Evolutionary conservation across 2,888 invertebrate genomes (phyloP).

Genomic region (Amblyjoppa proteus): DNA sequence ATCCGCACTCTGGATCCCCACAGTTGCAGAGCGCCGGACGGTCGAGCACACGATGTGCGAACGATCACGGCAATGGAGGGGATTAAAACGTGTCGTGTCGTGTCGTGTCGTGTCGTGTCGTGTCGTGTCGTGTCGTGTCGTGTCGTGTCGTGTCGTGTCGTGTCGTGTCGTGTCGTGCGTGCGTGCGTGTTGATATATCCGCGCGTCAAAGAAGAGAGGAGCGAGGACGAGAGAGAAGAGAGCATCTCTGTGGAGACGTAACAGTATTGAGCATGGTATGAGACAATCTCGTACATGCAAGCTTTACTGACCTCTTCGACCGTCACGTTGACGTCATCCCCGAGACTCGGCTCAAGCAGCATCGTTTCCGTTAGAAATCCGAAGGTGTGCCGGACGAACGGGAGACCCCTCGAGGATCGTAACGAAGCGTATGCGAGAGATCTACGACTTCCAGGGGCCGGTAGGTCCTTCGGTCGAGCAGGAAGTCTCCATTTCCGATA

Average conservation of each 20-base stretch:
- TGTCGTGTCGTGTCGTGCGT: no score
- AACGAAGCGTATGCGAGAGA: conserved; percentile 30
- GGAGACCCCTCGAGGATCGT: conserved; percentile 25
- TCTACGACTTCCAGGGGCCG: conserved; percentile 33
- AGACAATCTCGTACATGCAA: conserved; percentile 58
- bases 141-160: conserved; percentile 44
- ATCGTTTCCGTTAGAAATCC: conserved; percentile 65
- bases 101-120: no score
- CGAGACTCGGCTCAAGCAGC: conserved; percentile 24
- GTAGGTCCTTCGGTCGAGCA: conserved; percentile 43
- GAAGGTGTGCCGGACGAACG: conserved; percentile 55
- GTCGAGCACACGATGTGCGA: conserved; percentile 29
- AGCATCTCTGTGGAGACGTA: conserved; percentile 25
- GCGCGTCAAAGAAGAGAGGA: conserved; percentile 13
- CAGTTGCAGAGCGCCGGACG: conserved; percentile 24
- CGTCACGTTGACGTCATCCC: conserved; percentile 61
- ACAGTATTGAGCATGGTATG: conserved; percentile 48
- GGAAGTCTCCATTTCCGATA: conserved; percentile 28
- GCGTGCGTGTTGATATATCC: not conserved
- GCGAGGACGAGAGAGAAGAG: not conserved
- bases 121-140: conserved; percentile 39
- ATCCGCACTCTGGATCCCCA: conserved; percentile 18
- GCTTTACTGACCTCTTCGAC: conserved; percentile 67
- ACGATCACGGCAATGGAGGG: conserved; percentile 20
- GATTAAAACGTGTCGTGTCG: conserved; percentile 51